Evolutionary conservation across 2,113 vertebrate species (phyloP), one percentile per base, ranked within the genome.

Genomic region (Atractosteus spatula): DNA sequence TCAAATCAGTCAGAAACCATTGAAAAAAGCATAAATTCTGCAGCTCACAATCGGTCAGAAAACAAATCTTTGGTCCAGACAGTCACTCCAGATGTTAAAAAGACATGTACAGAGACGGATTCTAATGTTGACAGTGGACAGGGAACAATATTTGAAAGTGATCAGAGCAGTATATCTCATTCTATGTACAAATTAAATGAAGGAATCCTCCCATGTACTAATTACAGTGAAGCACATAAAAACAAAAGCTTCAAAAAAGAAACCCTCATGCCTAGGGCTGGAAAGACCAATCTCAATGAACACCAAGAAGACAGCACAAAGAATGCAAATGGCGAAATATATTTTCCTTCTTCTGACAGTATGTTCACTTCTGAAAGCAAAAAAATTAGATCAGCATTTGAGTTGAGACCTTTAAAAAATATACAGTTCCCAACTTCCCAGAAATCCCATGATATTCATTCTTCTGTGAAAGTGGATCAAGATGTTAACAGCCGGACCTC

Each of bases 371-470:
- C 79, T 80, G 80, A 83, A 88, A 89, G 80, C 47, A 78, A 59
- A 79, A 87, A 72, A 74, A 84, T 72, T 85, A 89, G 81, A 76
- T 84, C 87, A 55, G 77, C 86, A 71, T 91, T 92, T 88, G 88
- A 91, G 74, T 87, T 84, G 85, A 74, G 80, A 74, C 79, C 79
- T 79, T 79, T 75, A 76, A 84, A 86, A 86, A 85, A 86, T 83
- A 89, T 88, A 88, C 66, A 73, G 74, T 82, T 87, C 57, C 71
- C 78, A 76, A 76, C 72, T 64, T 66, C 74, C 74, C 79, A 82
- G 68, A 78, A 79, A 71, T 82, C 87, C 84, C 83, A 76, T 77
- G 79, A 77, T 45, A 45, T 79, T 2, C 3, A 72, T 78, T 76
- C 78, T 83, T 81, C 76, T 78, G 79, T 81, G 78, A 84, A 83